Evolutionary conservation across 2,113 vertebrate species (phyloP).

Genomic region (Bolborhynchus lineola): DNA sequence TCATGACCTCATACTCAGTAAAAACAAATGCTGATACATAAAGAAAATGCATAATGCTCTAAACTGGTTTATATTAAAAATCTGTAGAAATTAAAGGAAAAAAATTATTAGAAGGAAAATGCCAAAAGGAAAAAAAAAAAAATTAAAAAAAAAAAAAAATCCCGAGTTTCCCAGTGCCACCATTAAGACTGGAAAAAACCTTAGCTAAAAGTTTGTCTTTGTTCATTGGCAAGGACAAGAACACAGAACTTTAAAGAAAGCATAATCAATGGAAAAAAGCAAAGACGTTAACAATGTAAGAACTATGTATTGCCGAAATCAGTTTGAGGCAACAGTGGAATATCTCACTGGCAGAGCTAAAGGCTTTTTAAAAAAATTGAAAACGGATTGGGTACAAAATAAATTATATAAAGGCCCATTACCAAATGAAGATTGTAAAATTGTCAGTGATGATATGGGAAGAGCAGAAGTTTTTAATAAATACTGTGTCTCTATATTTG

Average conservation of each 20-base stretch:
- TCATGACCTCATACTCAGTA: background rate
- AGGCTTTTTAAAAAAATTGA: background rate
- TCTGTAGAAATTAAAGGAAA: background rate
- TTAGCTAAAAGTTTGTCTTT: background rate
- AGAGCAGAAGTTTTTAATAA: conserved; percentile 28
- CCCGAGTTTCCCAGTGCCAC: background rate
- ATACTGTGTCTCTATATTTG: background rate
- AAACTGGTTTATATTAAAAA: background rate
- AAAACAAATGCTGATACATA: background rate
- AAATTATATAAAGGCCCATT: background rate
- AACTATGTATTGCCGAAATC: background rate
- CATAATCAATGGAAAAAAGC: background rate
- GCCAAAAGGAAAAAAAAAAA: background rate
- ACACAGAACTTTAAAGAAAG: background rate
- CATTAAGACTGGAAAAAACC: background rate
- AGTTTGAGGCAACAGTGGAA: background rate
- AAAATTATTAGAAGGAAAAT: background rate
- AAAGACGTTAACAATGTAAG: background rate
- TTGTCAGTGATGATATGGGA: background rate
- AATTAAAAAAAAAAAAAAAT: background rate
- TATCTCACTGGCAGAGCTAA: background rate
- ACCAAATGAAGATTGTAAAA: background rate
- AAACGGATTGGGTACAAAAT: background rate
- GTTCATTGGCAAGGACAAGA: background rate
- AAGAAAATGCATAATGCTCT: background rate